These are phyloP conservation scores for Eulemur coronatus DNA, from an alignment of 2,797 vertebrate species.

Conservation along the genomic window DNA sequence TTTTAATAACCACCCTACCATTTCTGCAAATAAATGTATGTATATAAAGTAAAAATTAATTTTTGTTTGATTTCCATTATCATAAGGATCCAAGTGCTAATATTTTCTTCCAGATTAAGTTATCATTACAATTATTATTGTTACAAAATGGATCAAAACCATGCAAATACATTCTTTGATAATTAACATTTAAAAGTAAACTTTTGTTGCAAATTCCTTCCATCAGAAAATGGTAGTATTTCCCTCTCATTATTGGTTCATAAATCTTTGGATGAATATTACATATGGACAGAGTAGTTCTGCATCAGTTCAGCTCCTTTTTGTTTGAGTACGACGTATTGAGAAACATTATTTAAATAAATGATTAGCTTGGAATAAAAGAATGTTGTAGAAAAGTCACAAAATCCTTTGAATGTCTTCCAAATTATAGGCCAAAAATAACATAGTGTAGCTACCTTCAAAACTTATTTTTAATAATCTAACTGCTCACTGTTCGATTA, in stretches of 20 bases:
- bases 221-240: neutral
- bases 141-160: neutral
- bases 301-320: neutral
- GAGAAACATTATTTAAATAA: slow-evolving; percentile 10
- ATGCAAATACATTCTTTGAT: neutral
- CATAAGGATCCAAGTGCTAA: neutral
- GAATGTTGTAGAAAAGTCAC: neutral
- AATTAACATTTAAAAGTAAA: slow-evolving; percentile 22
- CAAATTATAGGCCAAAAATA: slow-evolving; percentile 2
- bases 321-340: neutral
- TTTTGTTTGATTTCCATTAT: neutral
- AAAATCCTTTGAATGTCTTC: slow-evolving; percentile 46
- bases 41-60: neutral
- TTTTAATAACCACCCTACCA: neutral
- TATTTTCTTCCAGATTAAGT: neutral
- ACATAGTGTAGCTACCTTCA: neutral
- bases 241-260: neutral
- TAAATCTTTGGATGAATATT: neutral
- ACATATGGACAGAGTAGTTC: neutral
- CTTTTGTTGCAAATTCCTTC: neutral
- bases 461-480: slow-evolving; percentile 34
- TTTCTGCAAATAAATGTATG: neutral
- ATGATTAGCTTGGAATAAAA: neutral
- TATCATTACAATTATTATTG: neutral
- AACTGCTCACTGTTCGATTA: slow-evolving; percentile 15